Base-by-base conservation (phyloP, 2,113 vertebrate species). In the Lepus americanus region DNA sequence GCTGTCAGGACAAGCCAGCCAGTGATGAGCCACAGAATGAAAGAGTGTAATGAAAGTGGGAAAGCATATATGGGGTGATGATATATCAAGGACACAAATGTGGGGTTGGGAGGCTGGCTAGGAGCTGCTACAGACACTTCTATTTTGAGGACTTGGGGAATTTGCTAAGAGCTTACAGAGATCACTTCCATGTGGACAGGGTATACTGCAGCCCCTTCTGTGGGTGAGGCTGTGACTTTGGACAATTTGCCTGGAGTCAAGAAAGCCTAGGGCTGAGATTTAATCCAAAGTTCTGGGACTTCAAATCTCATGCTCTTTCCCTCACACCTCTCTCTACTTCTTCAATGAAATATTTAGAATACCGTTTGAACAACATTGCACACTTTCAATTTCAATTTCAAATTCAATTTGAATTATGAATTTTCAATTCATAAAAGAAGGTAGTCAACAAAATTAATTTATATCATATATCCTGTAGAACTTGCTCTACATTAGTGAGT, bases 401-500 rank as follows among this genome's bases (percentile, higher is more conserved):
- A 36, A 36, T 36, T 36, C 36, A 36, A 36, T 36, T 36, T 36
- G 36, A 36, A 36, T 36, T 36, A 36, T 3, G 36, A 36, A 36
- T 36, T 36, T 36, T 36, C 36, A 36, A 36, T 36, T 36, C 36
- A 36, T 36, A 36, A 36, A 36, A 36, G 36, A 3, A 36, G 36
- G 36, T 81, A 51, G 49, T 55, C 76, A 74, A 74, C 20, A 39
- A 33, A 91, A 96, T 63, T 59, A 64, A 90, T 64, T 89, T 73
- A 55, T n/a, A 70, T 64, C 69, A 90, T 63, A 86, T 90, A 89
- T 94, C 83, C 67, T n/a, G 23, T 73, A 90, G 94, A 86, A 61
- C 4, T 12, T 51, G 49, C 85, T 92, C 78, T 69, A 22, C 55
- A 64, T 82, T 33, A 81, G 14, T 33, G 13, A 85, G 8, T 86